Evolutionary conservation across 2,113 vertebrate genomes (phyloP), one percentile per base, ranked within the genome.

Genomic region (Psittacara wagleri): DNA sequence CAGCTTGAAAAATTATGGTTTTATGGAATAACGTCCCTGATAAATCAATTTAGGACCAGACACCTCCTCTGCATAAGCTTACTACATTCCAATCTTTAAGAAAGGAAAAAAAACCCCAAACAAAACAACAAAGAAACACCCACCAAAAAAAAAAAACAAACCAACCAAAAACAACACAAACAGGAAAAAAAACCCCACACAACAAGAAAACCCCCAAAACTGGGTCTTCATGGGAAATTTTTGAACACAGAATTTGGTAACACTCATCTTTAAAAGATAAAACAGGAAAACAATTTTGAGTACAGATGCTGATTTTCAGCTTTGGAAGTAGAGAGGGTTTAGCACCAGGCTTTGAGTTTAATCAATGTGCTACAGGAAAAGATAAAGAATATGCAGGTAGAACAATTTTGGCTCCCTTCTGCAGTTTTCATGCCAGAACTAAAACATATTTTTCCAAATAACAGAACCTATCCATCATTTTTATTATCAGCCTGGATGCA

Each of bases 391-490:
- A 62, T 23, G 29, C 69, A 92, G 88, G 81, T 85, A 95, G 28
- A 84, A 49, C 13, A 79, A 8, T 69, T 82, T 23, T 91, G 86
- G 83, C 77, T 93, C 43, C n/a, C 17, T 61, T 84, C 35, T 66
- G 48, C 44, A 66, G 37, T 67, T 89, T 89, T 89, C 46, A 63
- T 51, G 81, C 80, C 94, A 96, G 62, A 91, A 85, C 25, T 54
- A 85, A 91, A 94, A 52, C 48, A 69, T 31, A 49, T 92, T 96
- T 74, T 76, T 83, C 77, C 39, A 46, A 91, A 88, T 61, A 96
- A 86, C 44, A 94, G 66, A 76, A 85, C 69, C 66, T 91, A 88
- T 95, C 73, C 91, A 95, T 93, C 90, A 86, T 82, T 86, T 94
- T 90, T 92, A 88, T 88, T 94, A 95, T 92, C 86, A 89, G 70